Evolutionary conservation across 2,888 invertebrate genomes (phyloP).

Genomic region (Rhorus exstirpatorius): DNA sequence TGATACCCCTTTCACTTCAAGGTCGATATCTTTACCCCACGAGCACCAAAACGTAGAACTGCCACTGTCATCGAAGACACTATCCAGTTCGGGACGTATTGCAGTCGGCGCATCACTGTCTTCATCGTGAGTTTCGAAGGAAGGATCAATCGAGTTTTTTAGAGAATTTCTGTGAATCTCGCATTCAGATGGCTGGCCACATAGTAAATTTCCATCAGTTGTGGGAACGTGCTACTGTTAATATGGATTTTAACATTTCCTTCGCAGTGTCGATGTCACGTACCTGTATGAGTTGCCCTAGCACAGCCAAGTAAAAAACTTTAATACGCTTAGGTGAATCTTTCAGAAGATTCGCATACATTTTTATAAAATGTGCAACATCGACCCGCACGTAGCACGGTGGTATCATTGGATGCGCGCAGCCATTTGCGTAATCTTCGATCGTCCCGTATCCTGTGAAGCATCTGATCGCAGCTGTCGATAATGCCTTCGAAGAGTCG

Average conservation of each 20-base stretch:
- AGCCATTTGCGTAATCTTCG: constrained; percentile 68
- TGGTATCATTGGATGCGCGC: constrained; percentile 39
- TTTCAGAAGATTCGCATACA: constrained; percentile 31
- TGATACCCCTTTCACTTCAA: not conserved
- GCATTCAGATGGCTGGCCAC: not conserved
- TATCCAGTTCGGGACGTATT: too few species aligned
- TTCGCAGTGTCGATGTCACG: not conserved
- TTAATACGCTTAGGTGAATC: not conserved
- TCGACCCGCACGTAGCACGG: constrained; percentile 67
- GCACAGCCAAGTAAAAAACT: not conserved
- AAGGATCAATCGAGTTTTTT: not conserved
- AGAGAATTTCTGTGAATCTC: not conserved
- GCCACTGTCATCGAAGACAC: too few species aligned
- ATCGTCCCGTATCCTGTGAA: constrained; percentile 66
- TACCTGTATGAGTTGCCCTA: not conserved
- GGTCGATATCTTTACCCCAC: not conserved
- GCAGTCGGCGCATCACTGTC: not conserved
- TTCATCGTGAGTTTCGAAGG: not conserved
- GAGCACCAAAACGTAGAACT: not conserved
- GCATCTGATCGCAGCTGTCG: constrained; percentile 64
- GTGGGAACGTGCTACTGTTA: not conserved
- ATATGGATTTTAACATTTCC: not conserved
- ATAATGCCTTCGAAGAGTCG: constrained; percentile 69
- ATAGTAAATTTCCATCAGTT: not conserved
- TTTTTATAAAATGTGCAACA: constrained; percentile 68